phyloP scores from a whole-genome alignment of 92 coral and sea anemone species.

The Montipora capitata region DNA sequence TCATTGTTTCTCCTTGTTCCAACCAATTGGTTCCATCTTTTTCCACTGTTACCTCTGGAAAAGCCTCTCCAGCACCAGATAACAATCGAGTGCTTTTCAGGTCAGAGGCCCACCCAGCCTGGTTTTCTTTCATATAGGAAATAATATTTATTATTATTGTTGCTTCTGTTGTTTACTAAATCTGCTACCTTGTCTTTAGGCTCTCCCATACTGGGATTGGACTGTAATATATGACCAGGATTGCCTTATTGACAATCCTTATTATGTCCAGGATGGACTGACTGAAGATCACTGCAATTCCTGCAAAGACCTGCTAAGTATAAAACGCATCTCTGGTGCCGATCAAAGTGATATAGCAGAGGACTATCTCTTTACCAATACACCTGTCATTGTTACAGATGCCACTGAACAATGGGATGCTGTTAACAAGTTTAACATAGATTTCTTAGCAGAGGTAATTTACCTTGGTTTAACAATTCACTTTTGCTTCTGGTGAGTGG shows the following conservation, averaged over 20 bases:
- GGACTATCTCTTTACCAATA: conserved; percentile 72
- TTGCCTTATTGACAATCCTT: conserved; percentile 92
- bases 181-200: conserved; percentile 40
- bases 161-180: background rate
- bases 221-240: conserved; percentile 82
- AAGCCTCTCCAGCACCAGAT: too few species aligned
- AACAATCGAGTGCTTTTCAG: too few species aligned
- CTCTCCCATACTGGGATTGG: conserved; percentile 99
- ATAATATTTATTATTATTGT: background rate
- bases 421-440: conserved; percentile 76
- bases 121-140: too few species aligned
- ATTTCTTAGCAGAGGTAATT: conserved; percentile 85
- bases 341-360: conserved; percentile 77
- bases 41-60: too few species aligned
- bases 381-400: conserved; percentile 90
- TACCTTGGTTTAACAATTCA: background rate
- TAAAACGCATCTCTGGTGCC: conserved; percentile 53
- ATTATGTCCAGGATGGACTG: conserved; percentile 70
- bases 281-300: conserved; percentile 87
- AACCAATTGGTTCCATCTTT: too few species aligned
- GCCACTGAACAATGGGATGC: conserved; percentile 90
- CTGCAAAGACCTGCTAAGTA: conserved; percentile 70
- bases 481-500: background rate
- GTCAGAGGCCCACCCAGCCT: too few species aligned
- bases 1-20: too few species aligned